These are phyloP conservation scores for Amphimallon solstitiale DNA, from an alignment of 2,888 invertebrate species.

Conservation along the genomic window DNA sequence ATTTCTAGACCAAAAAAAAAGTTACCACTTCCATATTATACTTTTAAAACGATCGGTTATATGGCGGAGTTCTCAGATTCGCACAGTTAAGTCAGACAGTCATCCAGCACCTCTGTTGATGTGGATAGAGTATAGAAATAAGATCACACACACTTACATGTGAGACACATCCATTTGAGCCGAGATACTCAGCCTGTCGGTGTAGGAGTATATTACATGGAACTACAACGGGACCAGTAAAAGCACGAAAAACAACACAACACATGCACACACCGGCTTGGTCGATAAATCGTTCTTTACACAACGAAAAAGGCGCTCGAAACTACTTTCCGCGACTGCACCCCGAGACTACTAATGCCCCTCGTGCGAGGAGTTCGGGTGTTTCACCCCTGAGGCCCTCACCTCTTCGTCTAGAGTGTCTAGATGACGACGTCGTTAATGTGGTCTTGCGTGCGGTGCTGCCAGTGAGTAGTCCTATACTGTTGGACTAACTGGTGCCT, in stretches of 20 bases:
- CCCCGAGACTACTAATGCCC: constrained; percentile 44
- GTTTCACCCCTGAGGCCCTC: constrained; percentile 42
- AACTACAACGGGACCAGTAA: no score
- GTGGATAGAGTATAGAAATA: neutral
- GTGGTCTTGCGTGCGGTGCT: no score
- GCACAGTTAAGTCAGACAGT: no score
- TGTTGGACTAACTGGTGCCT: neutral
- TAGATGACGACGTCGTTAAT: no score
- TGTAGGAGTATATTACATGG: no score
- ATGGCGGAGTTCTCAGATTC: no score
- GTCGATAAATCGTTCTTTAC: neutral
- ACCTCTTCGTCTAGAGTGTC: neutral
- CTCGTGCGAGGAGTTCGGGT: constrained; percentile 41
- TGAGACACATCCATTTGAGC: constrained; percentile 9
- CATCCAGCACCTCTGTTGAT: no score
- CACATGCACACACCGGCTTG: neutral
- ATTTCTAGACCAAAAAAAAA: no score
- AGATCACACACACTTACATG: neutral
- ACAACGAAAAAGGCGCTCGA: constrained; percentile 34
- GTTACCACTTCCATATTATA: no score
- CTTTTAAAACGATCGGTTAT: no score
- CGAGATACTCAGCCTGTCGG: no score
- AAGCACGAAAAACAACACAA: neutral
- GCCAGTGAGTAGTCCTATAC: no score
- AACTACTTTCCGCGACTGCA: constrained; percentile 46